Evolutionary conservation across 2,113 vertebrate species (phyloP).

Genomic region (Lophotis ruficrista): DNA sequence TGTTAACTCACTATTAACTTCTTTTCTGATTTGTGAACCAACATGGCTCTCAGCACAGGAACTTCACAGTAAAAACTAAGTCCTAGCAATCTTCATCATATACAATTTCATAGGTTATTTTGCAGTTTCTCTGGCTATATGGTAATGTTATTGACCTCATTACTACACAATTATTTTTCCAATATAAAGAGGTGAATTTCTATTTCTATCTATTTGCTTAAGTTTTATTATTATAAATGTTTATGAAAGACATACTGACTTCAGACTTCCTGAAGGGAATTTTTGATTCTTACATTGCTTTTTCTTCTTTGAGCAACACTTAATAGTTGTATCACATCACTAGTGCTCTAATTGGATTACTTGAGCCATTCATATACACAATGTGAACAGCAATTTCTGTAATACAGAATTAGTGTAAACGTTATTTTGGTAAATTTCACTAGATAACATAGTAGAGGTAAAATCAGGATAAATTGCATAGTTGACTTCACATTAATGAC

Average conservation of each 20-base stretch:
- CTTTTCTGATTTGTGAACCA: not conserved
- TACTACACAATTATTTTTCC: not conserved
- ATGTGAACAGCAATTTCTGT: not conserved
- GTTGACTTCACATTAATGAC: not conserved
- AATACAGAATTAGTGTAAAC: not conserved
- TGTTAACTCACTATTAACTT: not conserved
- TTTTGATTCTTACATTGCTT: not conserved
- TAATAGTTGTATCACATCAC: not conserved
- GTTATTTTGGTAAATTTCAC: not conserved
- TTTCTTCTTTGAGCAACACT: not conserved
- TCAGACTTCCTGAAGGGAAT: not conserved
- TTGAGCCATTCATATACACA: not conserved
- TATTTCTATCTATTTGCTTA: not conserved
- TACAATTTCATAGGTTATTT: not conserved
- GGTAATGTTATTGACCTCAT: not conserved
- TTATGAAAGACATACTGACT: not conserved
- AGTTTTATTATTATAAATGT: not conserved
- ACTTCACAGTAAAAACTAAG: not conserved
- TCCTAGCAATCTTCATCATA: not conserved
- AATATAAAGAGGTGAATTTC: not conserved
- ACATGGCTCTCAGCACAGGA: not conserved
- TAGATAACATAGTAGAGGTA: not conserved
- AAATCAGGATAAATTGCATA: not conserved
- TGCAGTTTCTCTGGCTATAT: not conserved
- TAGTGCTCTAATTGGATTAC: not conserved